phyloP scores from a whole-genome alignment of 2,797 vertebrate genomes.

The Cygnus olor region DNA sequence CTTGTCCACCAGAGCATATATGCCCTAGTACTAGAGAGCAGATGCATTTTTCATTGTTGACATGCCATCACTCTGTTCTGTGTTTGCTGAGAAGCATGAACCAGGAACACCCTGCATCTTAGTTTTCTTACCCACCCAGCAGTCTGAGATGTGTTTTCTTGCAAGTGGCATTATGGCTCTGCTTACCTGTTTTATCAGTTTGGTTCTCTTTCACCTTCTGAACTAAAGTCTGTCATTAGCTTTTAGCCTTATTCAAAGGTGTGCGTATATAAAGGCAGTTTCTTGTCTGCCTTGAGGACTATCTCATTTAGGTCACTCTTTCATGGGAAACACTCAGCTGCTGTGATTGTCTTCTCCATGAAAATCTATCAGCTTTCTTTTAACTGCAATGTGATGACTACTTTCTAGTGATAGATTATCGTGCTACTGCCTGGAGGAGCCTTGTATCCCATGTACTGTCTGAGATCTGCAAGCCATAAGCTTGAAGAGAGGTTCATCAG shows the following conservation, averaged over 20 bases:
- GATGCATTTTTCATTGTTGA: not conserved
- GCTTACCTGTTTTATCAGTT: not conserved
- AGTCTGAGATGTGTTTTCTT: not conserved
- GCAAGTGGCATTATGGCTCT: not conserved
- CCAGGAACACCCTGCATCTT: not conserved
- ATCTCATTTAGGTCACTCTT: not conserved
- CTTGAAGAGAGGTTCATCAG: not conserved
- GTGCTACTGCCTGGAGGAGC: not conserved
- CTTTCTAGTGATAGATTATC: slow-evolving; percentile 3
- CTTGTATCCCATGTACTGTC: not conserved
- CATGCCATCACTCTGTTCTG: accelerated
- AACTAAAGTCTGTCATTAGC: not conserved
- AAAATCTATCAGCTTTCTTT: not conserved
- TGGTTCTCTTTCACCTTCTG: not conserved
- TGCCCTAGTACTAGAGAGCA: not conserved
- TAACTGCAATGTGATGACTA: not conserved
- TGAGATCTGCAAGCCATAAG: not conserved
- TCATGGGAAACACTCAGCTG: not conserved
- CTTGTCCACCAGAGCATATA: not conserved
- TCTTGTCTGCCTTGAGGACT: not conserved
- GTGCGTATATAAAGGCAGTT: not conserved
- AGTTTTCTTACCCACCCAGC: not conserved
- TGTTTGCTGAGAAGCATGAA: accelerated
- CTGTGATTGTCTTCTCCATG: not conserved
- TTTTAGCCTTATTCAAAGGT: not conserved